Base-by-base conservation (phyloP, 1,140 invertebrate genomes). In the Zaprionus kolodkinae region DNA sequence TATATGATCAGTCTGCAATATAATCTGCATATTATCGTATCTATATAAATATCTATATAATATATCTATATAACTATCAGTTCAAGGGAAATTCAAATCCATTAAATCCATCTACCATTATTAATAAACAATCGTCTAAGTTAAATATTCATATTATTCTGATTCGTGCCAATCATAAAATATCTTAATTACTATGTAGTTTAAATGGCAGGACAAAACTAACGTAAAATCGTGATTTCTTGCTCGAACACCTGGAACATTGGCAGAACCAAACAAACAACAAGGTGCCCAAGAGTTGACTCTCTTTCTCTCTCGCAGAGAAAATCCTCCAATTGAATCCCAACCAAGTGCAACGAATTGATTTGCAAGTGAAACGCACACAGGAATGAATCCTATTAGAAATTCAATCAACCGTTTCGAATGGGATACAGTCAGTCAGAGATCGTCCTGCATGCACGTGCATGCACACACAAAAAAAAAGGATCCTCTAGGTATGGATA, bases 201-300 rank as follows among this genome's bases (percentile, higher is more conserved):
- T 50, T 50, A 36, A 68, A 59, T 57, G 48, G 76, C 64, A 61
- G 40, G 72, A 59, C 61, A 45, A 52, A 72, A 76, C 73, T 74
- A 57, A 17, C 33, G 25, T 67, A 68, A 85, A 90, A 85, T 88
- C 74, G 59, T 21, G 83, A 88, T 88, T 88, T 89, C 85, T 78
- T 79, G 81, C 72, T 67, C 68, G 70, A 78, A 89, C 69, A 88
- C 67, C 86, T 88, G 86, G 80, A 88, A 89, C 78, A 90, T 89
- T 90, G 81, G 71, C 72, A 54, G 78, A 81, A n/a, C 50, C 76
- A 89, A 88, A 88, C 85, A 88, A 85, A 78, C 74, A 30, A 78
- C 74, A 30, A 65, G 36, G 9, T 30, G 43, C 27, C 35, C 3
- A 30, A 50, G 40, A 57, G 38, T 43, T 45, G 25, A 54, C 17